A percentile compares a stretch with the other conserved stretches of the same genome.
These are phyloP conservation scores for Tokudaia tokunoshimensis DNA, from an alignment of 2,797 vertebrate species.

Conservation along the genomic window DNA sequence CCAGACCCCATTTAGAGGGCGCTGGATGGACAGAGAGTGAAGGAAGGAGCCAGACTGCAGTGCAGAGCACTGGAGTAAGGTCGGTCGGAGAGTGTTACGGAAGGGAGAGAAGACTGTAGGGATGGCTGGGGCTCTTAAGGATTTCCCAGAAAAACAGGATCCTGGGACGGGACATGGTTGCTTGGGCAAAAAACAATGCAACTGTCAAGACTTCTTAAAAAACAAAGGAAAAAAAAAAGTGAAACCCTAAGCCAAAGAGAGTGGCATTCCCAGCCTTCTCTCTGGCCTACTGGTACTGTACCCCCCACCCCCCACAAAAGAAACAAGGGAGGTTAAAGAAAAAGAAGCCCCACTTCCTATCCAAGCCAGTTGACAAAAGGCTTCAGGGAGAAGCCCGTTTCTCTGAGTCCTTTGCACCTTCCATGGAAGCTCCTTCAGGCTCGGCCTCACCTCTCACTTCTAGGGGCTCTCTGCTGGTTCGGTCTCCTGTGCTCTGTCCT, in stretches of 20 bases:
- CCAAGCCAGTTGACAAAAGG: slow-evolving; percentile 77
- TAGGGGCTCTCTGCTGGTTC: slow-evolving; percentile 51
- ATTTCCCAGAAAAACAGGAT: slow-evolving; percentile 57
- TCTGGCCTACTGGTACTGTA: slow-evolving; percentile 67
- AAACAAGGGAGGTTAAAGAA: slow-evolving; percentile 68
- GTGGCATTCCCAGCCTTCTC: slow-evolving; percentile 41
- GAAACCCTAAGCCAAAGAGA: slow-evolving; percentile 76
- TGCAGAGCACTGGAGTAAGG: slow-evolving; percentile 84
- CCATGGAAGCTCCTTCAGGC: slow-evolving; percentile 40
- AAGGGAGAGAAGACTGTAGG: slow-evolving; percentile 38
- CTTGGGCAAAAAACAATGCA: slow-evolving; percentile 30
- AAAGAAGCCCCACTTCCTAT: slow-evolving; percentile 65
- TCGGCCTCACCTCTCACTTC: not conserved
- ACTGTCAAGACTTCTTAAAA: slow-evolving; percentile 66
- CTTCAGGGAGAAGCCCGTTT: slow-evolving; percentile 63
- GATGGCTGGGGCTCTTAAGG: slow-evolving; percentile 49
- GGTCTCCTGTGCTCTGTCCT: slow-evolving; percentile 63
- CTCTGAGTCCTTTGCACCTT: slow-evolving; percentile 66
- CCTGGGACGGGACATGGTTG: slow-evolving; percentile 3
- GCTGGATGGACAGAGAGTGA: slow-evolving; percentile 35
- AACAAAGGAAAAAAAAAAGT: slow-evolving; percentile 23
- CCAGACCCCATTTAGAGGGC: slow-evolving; percentile 42
- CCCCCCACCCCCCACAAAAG: slow-evolving; percentile 27
- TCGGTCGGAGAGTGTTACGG: slow-evolving; percentile 69
- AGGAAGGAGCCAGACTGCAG: slow-evolving; percentile 73